Evolutionary conservation across 2,888 invertebrate genomes (phyloP), one percentile per base, ranked within the genome.

Genomic region (Mamestra brassicae): DNA sequence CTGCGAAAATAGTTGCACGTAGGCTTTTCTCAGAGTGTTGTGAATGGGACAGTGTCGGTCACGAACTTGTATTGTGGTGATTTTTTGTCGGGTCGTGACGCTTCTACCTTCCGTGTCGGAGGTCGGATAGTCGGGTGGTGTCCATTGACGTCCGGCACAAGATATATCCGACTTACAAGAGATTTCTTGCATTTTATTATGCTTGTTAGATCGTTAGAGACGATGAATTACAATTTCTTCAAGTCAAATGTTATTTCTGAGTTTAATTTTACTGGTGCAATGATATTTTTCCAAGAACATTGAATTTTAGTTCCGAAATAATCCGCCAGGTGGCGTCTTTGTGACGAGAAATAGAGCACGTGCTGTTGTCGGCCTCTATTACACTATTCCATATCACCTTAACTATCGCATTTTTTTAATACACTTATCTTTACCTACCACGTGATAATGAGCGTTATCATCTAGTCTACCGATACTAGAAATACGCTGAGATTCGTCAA

Each of bases 1-100:
- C 78, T 87, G 93, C 93, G 89, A 92, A 93, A 94, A 94, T 94
- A 87, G 91, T 92, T 92, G 90, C 95, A 94, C 95, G 95, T 94
- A 93, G 89, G 68, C 87, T 77, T 89, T 94, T 95, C 95, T 93
- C 94, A 93, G 90, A 85, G 85, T 86, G 92, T 88, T 86, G 89
- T 94, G 94, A 95, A 94, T 94, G 94, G 90, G 89, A 84, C 78
- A 85, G 87, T 82, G 78, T 78, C 78, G 80, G 93, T 94, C 96
- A 96, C 95, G 96, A 93, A 74, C 71, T 78, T 62, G 87, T 88
- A 88, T 95, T 95, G 92, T 93, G 90, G 88, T 81, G 80, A 85
- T 93, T 95, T 94, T 95, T 96, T 95, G 91, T 91, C 45, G 76
- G 87, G 87, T 90, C 91, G 90, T 92, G 91, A 88, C 88, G 87